Base-by-base conservation (phyloP, 2,797 vertebrate species). In the Pseudochirops cupreus region DNA sequence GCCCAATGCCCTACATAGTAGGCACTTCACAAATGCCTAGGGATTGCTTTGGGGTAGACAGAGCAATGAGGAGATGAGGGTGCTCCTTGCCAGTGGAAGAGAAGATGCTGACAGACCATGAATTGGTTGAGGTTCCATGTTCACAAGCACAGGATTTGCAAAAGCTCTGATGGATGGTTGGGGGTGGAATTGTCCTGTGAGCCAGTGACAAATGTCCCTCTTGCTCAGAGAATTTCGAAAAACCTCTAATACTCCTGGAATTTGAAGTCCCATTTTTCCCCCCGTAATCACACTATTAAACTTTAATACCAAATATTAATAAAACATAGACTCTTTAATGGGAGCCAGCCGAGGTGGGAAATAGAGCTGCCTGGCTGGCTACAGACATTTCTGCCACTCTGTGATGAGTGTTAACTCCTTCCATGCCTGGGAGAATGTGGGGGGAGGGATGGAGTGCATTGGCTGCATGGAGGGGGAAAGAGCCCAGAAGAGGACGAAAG, bases 251-350 rank as follows among this genome's bases (percentile, higher is more conserved):
- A 92, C 97, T 94, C 97, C 97, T 94, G 12, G 56, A 94, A 97
- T 96, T 92, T 96, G 97, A 98, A 98, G 96, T 96, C 96, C 95
- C 95, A 97, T 98, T 98, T 98, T 98, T 98, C 96, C 98, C 55
- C 93, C 95, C 97, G 56, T 98, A 98, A 98, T 98, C 98, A 98
- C 94, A 94, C 14, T 95, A 98, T 98, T 99, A 98, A 98, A 98
- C 92, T 98, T 98, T 98, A 98, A 98, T 98, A 90, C 56, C 89
- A 28, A 82, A 7, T 94, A 97, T 98, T 98, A 98, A 98, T 98
- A 94, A 96, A 97, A 98, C 95, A 95, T 97, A 93, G 91, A 87
- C 93, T 95, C 58, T 59, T 95, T 97, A 96, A 97, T 98, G 96
- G 93, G 92, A 97, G 93, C 92, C 56, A 59, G 92, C 0, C 0